Base-by-base conservation (phyloP, 1,140 invertebrate species). In the Adelges cooleyi region DNA sequence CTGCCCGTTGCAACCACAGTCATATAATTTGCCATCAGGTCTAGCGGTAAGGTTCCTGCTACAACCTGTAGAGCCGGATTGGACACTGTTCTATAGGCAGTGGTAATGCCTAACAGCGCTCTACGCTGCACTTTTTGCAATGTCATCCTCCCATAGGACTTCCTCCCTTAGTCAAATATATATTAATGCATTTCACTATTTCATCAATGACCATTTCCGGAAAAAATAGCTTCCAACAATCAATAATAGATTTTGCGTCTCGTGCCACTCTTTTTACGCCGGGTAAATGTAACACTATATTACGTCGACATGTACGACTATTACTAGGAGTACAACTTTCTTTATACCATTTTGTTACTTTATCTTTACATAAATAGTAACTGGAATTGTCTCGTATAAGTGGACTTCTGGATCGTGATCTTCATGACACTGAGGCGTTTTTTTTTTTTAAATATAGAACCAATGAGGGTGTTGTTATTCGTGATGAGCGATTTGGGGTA, bases 171-270 rank as follows among this genome's bases (percentile, higher is more conserved):
- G 23, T 11, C 23, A 69, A 29, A 53, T 67, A 67, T 67, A 33
- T 67, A 67, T 69, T 69, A 38, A 54, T 69, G 50, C 59, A 69
- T 29, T 50, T 44, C 22, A 69, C 68, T 66, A 70, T 69, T 54
- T 67, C 68, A 42, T 44, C 65, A 25, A 73, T 65, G 67, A 71
- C 65, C n/a, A 65, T 53, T 67, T 68, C 65, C 49, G 59, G 52
- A 68, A 73, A 69, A 56, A 71, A 71, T 52, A 71, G 67, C 65
- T 67, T 52, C 49, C 69, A 71, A 50, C 69, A 72, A 68, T 72
- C 68, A 10, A 69, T 29, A 38, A 69, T 48, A 54, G 66, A 67
- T 70, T 69, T 69, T 13, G 67, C 67, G 33, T 62, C 62, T 66
- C 59, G 69, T 54, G 68, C 68, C 40, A 56, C 17, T 49, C 38